Conservation (phyloP, 2,888 invertebrate species). For the Scelioninae gen. 1 region DNA sequence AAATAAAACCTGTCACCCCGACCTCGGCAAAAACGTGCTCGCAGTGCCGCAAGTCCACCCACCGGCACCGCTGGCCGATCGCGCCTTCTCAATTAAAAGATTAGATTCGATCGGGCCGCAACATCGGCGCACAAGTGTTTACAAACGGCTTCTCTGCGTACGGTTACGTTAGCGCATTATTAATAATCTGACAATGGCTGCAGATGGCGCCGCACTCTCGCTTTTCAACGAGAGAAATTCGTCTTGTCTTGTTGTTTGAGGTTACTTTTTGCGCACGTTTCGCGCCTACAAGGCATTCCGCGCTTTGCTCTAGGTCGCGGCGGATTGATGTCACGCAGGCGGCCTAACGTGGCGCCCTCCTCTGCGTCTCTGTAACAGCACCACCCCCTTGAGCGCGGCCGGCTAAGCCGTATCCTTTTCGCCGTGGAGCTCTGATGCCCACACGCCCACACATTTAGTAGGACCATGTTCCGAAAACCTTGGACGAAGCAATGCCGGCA, state of each 20-base stretch:
- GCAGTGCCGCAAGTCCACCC: slow-evolving; percentile 27
- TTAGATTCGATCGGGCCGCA: slow-evolving; percentile 32
- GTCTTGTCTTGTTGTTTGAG: slow-evolving; percentile 24
- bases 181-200: slow-evolving; percentile 46
- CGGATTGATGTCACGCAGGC: slow-evolving; percentile 45
- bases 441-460: slow-evolving; percentile 41
- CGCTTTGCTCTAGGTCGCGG: slow-evolving; percentile 53
- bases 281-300: slow-evolving; percentile 35
- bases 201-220: slow-evolving; percentile 60
- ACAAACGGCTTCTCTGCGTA: slow-evolving; percentile 23
- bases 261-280: slow-evolving; percentile 51
- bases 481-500: slow-evolving; percentile 31
- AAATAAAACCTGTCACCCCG: slow-evolving; percentile 51
- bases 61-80: slow-evolving; percentile 33
- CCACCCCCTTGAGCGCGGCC: slow-evolving; percentile 9
- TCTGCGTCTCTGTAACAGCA: background rate
- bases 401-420: slow-evolving; percentile 40
- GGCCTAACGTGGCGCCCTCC: slow-evolving; percentile 1
- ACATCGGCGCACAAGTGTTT: slow-evolving; percentile 38
- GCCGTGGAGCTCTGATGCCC: slow-evolving; percentile 11
- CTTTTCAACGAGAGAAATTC: slow-evolving; percentile 31
- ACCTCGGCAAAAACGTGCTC: slow-evolving; percentile 14
- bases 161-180: slow-evolving; percentile 56
- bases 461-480: slow-evolving; percentile 50
- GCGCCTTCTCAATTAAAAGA: slow-evolving; percentile 48